phyloP scores from a whole-genome alignment of 2,113 vertebrate species.

The Mionectes macconnelli region DNA sequence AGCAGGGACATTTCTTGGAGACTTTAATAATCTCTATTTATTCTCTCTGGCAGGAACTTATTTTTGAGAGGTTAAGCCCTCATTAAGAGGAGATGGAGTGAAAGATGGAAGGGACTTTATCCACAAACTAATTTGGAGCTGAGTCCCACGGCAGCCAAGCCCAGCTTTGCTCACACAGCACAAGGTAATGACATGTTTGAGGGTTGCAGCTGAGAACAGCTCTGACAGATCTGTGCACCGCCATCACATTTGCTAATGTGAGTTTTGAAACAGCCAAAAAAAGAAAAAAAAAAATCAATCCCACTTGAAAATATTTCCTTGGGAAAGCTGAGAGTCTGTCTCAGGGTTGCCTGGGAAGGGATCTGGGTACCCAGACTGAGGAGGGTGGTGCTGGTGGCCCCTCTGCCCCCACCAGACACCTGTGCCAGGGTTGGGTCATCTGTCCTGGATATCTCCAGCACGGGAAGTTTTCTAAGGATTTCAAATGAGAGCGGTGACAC shows the following conservation, averaged over 20 bases:
- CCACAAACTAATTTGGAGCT: slow-evolving; percentile 33
- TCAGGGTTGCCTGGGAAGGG: background rate
- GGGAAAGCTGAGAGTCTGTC: background rate
- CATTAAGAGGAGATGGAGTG: slow-evolving; percentile 20
- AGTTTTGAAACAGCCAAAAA: slow-evolving; percentile 35
- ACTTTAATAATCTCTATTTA: background rate
- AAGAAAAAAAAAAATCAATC: background rate
- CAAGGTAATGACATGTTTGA: background rate
- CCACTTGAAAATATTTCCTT: slow-evolving; percentile 9
- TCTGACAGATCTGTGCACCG: slow-evolving; percentile 16
- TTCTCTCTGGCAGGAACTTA: background rate
- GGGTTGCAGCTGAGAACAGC: slow-evolving; percentile 37
- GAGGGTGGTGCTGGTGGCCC: background rate
- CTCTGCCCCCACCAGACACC: no score
- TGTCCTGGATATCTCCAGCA: background rate
- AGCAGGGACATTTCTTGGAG: slow-evolving; percentile 22
- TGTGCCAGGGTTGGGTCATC: background rate
- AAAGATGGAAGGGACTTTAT: slow-evolving; percentile 13
- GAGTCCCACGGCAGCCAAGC: slow-evolving; percentile 2
- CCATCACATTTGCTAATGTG: background rate
- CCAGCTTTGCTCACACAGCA: slow-evolving; percentile 52
- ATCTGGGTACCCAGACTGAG: background rate
- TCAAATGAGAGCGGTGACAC: accelerated
- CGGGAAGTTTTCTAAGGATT: background rate
- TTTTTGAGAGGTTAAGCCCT: slow-evolving; percentile 19